Evolutionary conservation across 2,113 vertebrate genomes (phyloP).

Genomic region (Galbula dea): DNA sequence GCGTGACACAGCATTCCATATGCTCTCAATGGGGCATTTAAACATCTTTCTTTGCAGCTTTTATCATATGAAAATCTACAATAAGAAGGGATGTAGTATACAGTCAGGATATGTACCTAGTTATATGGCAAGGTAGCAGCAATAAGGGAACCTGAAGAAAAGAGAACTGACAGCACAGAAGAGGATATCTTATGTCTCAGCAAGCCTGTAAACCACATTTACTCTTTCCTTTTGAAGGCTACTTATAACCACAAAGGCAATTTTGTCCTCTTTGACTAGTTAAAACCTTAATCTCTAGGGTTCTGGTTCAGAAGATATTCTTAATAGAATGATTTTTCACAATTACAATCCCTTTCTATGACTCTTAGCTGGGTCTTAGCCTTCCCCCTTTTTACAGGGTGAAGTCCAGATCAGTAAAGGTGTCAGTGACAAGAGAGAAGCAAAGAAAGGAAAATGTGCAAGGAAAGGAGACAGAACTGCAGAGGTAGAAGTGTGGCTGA

Average conservation of each 20-base stretch:
- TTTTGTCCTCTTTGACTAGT: constrained; percentile 1
- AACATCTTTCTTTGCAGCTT: background rate
- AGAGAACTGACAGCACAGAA: background rate
- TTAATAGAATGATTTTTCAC: background rate
- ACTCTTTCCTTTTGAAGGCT: background rate
- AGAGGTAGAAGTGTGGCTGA: constrained; percentile 45
- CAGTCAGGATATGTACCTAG: background rate
- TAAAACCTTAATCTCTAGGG: constrained; percentile 9
- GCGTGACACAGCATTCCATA: background rate
- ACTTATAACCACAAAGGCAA: constrained; percentile 7
- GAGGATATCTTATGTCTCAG: background rate
- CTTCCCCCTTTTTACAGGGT: background rate
- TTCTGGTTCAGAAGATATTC: background rate
- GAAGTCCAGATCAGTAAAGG: background rate
- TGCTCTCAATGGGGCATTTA: background rate
- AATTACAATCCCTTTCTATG: background rate
- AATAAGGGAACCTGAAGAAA: background rate
- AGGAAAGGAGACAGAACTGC: constrained; percentile 2
- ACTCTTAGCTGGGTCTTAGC: background rate
- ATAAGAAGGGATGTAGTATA: background rate
- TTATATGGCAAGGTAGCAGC: background rate
- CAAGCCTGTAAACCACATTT: background rate
- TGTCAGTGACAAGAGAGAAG: background rate
- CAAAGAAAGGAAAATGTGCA: background rate
- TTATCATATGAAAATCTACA: background rate